Percentiles rank a stretch among this genome's conserved stretches.
phyloP scores from a whole-genome alignment of 2,113 vertebrate genomes.

The Melanostigma gelatinosum region DNA sequence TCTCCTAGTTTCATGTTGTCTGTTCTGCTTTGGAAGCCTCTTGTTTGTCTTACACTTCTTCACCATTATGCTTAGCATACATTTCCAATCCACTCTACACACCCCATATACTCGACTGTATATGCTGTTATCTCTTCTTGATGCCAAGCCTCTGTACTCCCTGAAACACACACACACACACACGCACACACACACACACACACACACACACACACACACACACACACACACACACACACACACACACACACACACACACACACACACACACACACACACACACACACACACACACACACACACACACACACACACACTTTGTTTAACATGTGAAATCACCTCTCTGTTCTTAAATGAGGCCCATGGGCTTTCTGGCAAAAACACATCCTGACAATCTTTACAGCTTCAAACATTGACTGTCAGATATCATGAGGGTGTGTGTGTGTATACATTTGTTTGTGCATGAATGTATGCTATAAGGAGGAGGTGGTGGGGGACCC shows the following conservation, averaged over 20 bases:
- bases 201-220: conserved; percentile 15
- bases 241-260: conserved; percentile 20
- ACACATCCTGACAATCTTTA: conserved; percentile 59
- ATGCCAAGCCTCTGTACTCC: conserved; percentile 16
- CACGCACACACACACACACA: conserved; percentile 16
- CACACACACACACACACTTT: conserved; percentile 21
- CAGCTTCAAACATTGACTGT: conserved; percentile 62
- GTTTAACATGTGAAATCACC: conserved; percentile 57
- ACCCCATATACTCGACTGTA: background rate
- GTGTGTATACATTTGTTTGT: conserved; percentile 11
- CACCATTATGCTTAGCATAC: conserved; percentile 19
- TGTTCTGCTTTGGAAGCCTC: background rate
- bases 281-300: background rate
- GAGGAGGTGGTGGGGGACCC: background rate
- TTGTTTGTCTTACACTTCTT: background rate
- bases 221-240: background rate
- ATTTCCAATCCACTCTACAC: background rate
- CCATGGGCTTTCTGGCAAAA: conserved; percentile 65
- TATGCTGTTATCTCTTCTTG: conserved; percentile 1
- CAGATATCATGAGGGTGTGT: conserved; percentile 41
- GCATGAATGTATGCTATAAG: conserved; percentile 10
- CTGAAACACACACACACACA: conserved; percentile 8
- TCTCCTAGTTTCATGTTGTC: background rate
- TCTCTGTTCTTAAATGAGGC: conserved; percentile 61
- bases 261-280: conserved; percentile 17